Evolutionary conservation across 2,888 invertebrate genomes (phyloP), one percentile per base, ranked within the genome.

Genomic region (Drosophila leonis): DNA sequence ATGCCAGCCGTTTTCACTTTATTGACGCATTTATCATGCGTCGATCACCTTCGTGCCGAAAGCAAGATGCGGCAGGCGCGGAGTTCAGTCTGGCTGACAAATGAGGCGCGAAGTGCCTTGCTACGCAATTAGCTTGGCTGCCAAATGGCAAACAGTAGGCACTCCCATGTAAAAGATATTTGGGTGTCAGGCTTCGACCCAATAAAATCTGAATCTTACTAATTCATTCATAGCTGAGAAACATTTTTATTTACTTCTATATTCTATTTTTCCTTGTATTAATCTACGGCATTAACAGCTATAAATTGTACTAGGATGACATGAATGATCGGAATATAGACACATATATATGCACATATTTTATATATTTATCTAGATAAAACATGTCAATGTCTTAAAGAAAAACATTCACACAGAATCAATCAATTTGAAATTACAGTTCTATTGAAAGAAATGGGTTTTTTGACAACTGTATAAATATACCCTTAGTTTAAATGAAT

Each of bases 11-110:
- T 72, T 69, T 82, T 62, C 66, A 67, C 49, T 79, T 85, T 83
- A 76, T 88, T 67, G 71, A 56, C 73, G 83, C 87, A 88, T 83
- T 80, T 86, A 88, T 88, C 80, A 88, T 83, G 65, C 78, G 70
- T 69, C 75, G 73, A 85, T 88, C 80, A 73, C 76, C 79, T 74
- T 66, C 72, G 67, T 39, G 76, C 59, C 70, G 72, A 83, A 70
- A 73, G 67, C 68, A 60, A 37, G 31, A 37, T 48, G 27, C 20
- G 48, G 39, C 63, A 29, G 56, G 46, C 63, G 49, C 33, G 18
- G 48, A 39, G 20, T 44, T 57, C 55, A 37, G 41, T 60, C 60
- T 42, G 54, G 41, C 66, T 41, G 65, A 70, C 70, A 80, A 88
- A 88, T 75, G 86, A 85, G 78, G 88, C 83, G 88, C 81, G 67